Base-by-base conservation (phyloP, 2,113 vertebrate species). In the Muntiacus reevesi region DNA sequence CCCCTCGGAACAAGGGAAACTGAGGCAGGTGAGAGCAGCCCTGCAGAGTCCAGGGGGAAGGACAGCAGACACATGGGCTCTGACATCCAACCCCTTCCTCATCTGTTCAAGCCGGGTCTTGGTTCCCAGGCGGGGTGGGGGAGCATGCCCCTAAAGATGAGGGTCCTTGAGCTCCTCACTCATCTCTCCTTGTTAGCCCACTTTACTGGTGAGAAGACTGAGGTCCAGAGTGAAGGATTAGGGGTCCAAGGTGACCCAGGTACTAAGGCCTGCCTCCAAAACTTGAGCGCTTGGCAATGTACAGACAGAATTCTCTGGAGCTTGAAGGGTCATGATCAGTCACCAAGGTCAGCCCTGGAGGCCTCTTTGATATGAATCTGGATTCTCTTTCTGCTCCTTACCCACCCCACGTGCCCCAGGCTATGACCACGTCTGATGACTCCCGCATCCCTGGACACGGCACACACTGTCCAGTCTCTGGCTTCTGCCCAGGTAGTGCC, bases 31-130 rank as follows among this genome's bases (percentile, higher is more conserved):
- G 9, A 87, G 83, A n/a, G 14, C 11, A 4, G 82, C 64, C 28
- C 50, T 28, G 43, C 23, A 45, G 62, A 78, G 43, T 13, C 55
- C 33, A 14, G 15, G 36, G 52, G 0, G 47, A 17, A 14, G 84
- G 1, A 45, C 12, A n/a, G 45, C 17, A 5, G 10, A 15, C n/a
- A 2, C 10, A 30, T 16, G 33, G 10, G 15, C 7, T 45, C 4
- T 27, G 1, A 11, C 2, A 0, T 1, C 16, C 76, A 28, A 62
- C 7, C 3, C 7, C 8, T 4, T 7, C 2, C 7, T 0, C 9
- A 3, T n/a, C 55, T 21, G 30, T 55, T 45, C 36, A 9, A 1
- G 1, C 33, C 0, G 19, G 5, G 17, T 15, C 9, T 8, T 4
- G 17, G 4, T 30, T 5, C 52, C 12, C 25, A 25, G 52, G 87